Base-by-base conservation (phyloP, 1,140 invertebrate species). In the Drosophila paulistorum region DNA sequence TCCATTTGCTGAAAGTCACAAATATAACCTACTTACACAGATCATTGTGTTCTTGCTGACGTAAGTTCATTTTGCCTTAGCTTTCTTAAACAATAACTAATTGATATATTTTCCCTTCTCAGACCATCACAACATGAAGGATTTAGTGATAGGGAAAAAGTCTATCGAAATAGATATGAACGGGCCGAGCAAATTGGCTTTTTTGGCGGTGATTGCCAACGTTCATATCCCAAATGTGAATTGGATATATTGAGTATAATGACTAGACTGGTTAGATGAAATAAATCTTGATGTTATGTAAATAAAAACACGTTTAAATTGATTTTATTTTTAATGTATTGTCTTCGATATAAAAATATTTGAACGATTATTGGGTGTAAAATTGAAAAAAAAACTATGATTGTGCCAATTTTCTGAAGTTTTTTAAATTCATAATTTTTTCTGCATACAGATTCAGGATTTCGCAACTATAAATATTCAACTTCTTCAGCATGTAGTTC, bases 81-180 rank as follows among this genome's bases (percentile, higher is more conserved):
- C 42, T 14, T 39, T 10, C 13, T 5, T 3, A 48, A 11, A 20
- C 11, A 1, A 26, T 42, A n/a, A 41, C 30, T 2, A 7, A 54
- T 17, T 39, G 11, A 61, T 51, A 57, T 10, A 14, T 1, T 54
- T 0, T 1, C 1, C 33, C 14, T 14, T 37, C 13, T 42, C 54
- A 92, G 91, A 23, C 91, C 91, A 10, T 91, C 91, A 2, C 64
- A 83, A 33, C 91, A 92, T 57, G 77, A 92, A 58, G 90, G 80
- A 1, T 92, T 92, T 45, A 59, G 41, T 2, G 62, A 70, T 3
- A 35, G 71, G 5, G 91, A 92, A 30, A 65, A 72, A 17, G 6
- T 74, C n/a, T 80, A 82, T 54, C 77, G 71, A 6, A 71, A 89
- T 13, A 66, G 60, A n/a, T 92, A 91, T 67, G 91, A 91, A 48